Conservation (phyloP, 2,888 invertebrate genomes). For the Cryptosula pallasiana region DNA sequence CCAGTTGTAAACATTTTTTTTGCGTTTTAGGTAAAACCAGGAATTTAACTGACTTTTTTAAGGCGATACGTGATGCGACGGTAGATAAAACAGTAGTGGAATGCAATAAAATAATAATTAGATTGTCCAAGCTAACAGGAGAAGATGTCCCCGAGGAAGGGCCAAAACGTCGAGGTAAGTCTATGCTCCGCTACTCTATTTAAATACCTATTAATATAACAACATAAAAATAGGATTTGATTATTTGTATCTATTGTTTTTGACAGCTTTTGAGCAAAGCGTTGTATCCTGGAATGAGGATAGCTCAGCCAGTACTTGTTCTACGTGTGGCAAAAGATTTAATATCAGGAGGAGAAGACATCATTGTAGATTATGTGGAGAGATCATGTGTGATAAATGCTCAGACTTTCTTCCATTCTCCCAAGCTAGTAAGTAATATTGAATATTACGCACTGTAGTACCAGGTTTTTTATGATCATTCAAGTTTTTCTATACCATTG, state of each 20-base stretch:
- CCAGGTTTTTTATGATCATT: not conserved
- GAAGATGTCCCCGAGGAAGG: conserved; percentile 65
- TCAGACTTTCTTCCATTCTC: conserved; percentile 75
- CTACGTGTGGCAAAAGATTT: conserved; percentile 83
- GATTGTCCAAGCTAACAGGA: conserved; percentile 74
- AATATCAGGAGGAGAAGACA: conserved; percentile 80
- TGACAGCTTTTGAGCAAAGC: conserved; percentile 61
- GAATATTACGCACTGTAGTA: not conserved
- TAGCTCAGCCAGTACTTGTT: conserved; percentile 79
- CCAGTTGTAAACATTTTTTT: too few relatives aligned
- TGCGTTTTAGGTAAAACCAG: conserved; percentile 60
- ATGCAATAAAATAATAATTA: conserved; percentile 89
- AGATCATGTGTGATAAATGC: conserved; percentile 86
- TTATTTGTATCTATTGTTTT: too few relatives aligned
- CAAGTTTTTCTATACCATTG: too few relatives aligned
- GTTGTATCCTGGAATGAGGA: conserved; percentile 91
- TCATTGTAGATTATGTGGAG: conserved; percentile 88
- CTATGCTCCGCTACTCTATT: too few relatives aligned
- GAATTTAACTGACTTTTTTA: conserved; percentile 72
- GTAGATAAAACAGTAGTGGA: conserved; percentile 86
- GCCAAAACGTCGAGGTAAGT: conserved; percentile 49
- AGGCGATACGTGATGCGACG: conserved; percentile 62
- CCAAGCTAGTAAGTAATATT: conserved; percentile 59
- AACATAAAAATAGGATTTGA: too few relatives aligned
- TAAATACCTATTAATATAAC: too few relatives aligned